Evolutionary conservation across 2,797 vertebrate genomes (phyloP).

Genomic region (Channallabes apus): DNA sequence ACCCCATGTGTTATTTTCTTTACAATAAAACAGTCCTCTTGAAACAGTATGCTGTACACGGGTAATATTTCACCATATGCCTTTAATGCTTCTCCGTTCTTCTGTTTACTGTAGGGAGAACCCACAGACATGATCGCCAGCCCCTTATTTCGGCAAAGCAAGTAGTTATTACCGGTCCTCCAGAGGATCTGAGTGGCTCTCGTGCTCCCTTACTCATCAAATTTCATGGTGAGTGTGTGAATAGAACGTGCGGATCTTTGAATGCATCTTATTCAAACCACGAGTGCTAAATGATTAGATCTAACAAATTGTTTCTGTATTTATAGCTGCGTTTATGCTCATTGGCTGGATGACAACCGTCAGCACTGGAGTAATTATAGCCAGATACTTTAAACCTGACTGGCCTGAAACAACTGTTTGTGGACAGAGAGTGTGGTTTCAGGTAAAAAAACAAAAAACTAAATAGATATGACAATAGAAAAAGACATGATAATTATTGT

Average conservation of each 20-base stretch:
- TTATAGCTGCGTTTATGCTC: slow-evolving; percentile 81
- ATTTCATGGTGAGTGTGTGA: slow-evolving; percentile 72
- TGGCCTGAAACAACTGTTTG: slow-evolving; percentile 75
- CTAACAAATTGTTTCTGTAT: slow-evolving; percentile 17
- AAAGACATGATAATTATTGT: background rate
- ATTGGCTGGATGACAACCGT: slow-evolving; percentile 81
- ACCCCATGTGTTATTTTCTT: slow-evolving; percentile 23
- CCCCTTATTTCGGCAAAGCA: slow-evolving; percentile 77
- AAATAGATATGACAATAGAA: background rate
- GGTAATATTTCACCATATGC: background rate
- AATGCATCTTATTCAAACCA: background rate
- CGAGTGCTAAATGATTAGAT: background rate
- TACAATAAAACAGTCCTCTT: background rate
- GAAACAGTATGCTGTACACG: background rate
- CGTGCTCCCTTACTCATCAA: slow-evolving; percentile 76
- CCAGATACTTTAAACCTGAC: slow-evolving; percentile 82
- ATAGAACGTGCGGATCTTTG: background rate
- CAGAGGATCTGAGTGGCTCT: slow-evolving; percentile 75
- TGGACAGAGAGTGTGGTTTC: slow-evolving; percentile 84
- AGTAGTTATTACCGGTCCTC: slow-evolving; percentile 65
- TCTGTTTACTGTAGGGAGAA: slow-evolving; percentile 62
- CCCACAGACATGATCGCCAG: slow-evolving; percentile 76
- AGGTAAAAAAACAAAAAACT: slow-evolving; percentile 67
- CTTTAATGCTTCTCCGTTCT: background rate
- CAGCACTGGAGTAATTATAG: slow-evolving; percentile 79